Base-by-base conservation (phyloP, 1,140 invertebrate genomes). In the Probaryconus sp. region DNA sequence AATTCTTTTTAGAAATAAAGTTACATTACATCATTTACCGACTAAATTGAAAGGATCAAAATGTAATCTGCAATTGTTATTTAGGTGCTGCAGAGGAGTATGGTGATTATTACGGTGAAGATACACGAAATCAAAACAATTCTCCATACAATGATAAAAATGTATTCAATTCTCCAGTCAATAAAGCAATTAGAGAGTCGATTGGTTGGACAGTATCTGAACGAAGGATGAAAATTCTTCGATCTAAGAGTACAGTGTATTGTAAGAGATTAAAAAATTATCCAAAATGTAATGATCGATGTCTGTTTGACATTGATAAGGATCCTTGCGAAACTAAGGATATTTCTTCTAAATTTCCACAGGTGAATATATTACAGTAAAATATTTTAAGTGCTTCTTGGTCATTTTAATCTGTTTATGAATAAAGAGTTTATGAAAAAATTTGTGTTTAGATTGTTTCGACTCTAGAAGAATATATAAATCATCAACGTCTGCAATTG, bases 251-350 rank as follows among this genome's bases (percentile, higher is more conserved):
- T 7, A 68, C 6, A 21, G 45, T 84, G 9, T 2, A n/a, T 5
- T 85, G 84, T 14, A 2, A 53, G 3, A 5, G 11, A 1, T 3
- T 42, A 0, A 33, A 9, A 0, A 6, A 28, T 9, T 31, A 28
- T 0, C 3, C 72, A 1, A 72, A 71, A 16, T 84, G 84, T 17
- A 42, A 43, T 1, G 33, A 47, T 0, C 17, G 10, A 20, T 86
- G 85, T 47, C 48, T 85, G 10, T 85, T 84, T 48, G 56, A 86
- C 35, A 14, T 85, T 13, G 16, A 55, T 0, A 21, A 24, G 0
- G 84, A 86, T 71, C 85, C 83, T 18, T 86, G 85, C 28, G 83
- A 86, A 47, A 79, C 68, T 13, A 58, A 6, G 0, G 80, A 86
- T 48, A 11, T 85, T 6, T 83, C 78, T 1, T 5, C n/a, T 0